These are phyloP conservation scores for Verasper variegatus DNA, from an alignment of 2,113 vertebrate species.

Conservation along the genomic window DNA sequence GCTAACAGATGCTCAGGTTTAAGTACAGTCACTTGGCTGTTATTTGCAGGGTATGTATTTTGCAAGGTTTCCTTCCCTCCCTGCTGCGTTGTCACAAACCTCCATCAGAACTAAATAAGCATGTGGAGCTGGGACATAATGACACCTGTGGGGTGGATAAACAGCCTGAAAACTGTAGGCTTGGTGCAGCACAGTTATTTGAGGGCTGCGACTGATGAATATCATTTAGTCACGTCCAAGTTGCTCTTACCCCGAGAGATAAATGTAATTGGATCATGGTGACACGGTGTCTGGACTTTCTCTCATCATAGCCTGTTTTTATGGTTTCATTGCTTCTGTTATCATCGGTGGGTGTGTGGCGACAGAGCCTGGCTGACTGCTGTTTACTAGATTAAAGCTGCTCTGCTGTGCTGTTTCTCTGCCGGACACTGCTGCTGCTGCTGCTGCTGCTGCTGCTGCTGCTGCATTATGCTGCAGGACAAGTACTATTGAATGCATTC, in stretches of 20 bases:
- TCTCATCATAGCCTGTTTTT: constrained; percentile 36
- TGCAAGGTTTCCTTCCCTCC: not conserved
- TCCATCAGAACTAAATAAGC: constrained; percentile 6
- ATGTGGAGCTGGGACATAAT: constrained; percentile 27
- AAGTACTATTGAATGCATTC: not conserved
- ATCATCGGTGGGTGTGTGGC: not conserved
- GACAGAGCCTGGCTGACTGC: constrained; percentile 30
- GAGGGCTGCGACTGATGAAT: constrained; percentile 32
- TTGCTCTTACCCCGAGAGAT: constrained; percentile 13
- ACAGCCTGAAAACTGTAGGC: constrained; percentile 22
- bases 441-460: constrained; percentile 35
- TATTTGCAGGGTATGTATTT: constrained; percentile 12
- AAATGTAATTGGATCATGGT: constrained; percentile 48
- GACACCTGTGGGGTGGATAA: constrained; percentile 18
- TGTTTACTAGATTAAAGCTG: constrained; percentile 40
- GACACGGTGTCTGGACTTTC: constrained; percentile 44
- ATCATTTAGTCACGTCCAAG: constrained; percentile 41
- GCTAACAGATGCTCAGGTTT: not conserved
- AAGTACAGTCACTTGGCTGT: not conserved
- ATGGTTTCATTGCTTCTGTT: constrained; percentile 29
- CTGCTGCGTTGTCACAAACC: not conserved
- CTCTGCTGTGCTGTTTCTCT: not conserved
- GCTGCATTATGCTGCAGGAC: constrained; percentile 19
- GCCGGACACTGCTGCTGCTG: constrained; percentile 18
- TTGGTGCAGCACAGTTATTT: constrained; percentile 39